Percentiles rank a stretch among this genome's conserved stretches.
Evolutionary conservation across 2,888 invertebrate species (phyloP).

Genomic region (Xylocampa areola): DNA sequence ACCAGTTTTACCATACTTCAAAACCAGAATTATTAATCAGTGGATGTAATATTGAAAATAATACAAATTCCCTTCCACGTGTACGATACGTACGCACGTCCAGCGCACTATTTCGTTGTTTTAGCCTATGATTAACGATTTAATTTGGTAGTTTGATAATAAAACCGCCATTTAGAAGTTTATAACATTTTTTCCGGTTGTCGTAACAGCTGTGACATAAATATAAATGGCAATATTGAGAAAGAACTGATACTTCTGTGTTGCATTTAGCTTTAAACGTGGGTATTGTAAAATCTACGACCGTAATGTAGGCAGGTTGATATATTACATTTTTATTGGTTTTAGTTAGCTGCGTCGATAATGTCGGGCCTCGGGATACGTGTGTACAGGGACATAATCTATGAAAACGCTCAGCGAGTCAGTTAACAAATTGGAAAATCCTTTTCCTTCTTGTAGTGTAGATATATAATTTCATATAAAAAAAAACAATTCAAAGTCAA

Average conservation of each 20-base stretch:
- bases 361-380: too few relatives aligned
- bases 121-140: slow-evolving; percentile 4
- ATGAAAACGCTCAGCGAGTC: too few relatives aligned
- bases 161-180: slow-evolving; percentile 11
- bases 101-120: neutral
- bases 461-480: too few relatives aligned
- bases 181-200: slow-evolving; percentile 9
- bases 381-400: too few relatives aligned
- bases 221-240: slow-evolving; percentile 30
- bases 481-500: too few relatives aligned
- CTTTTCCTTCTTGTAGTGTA: too few relatives aligned
- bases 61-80: too few relatives aligned
- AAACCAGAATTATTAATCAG: too few relatives aligned
- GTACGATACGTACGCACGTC: neutral
- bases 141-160: slow-evolving; percentile 7
- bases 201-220: slow-evolving; percentile 24
- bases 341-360: too few relatives aligned
- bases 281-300: slow-evolving; percentile 18
- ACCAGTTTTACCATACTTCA: too few relatives aligned
- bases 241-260: slow-evolving; percentile 16
- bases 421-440: too few relatives aligned
- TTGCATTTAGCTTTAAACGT: slow-evolving; percentile 36
- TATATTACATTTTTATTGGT: slow-evolving; percentile 15
- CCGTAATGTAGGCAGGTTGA: slow-evolving; percentile 10
- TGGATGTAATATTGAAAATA: too few relatives aligned